phyloP scores from a whole-genome alignment of 2,113 vertebrate genomes.

The Acanthochromis polyacanthus region DNA sequence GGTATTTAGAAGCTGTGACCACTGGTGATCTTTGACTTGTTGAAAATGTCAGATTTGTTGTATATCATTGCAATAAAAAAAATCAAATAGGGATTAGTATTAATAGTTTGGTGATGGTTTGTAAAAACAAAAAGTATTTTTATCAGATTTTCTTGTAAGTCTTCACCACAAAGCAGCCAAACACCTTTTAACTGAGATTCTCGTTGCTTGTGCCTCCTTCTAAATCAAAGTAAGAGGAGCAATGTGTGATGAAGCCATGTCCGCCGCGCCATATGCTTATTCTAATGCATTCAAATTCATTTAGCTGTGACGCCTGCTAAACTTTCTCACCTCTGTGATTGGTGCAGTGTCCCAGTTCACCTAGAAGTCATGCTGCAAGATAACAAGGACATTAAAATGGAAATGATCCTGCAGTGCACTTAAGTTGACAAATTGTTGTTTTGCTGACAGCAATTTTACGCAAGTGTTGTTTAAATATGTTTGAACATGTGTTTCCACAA shows the following conservation, averaged over 20 bases:
- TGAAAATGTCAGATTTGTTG: no score
- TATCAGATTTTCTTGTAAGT: no score
- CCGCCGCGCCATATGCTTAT: conserved; percentile 74
- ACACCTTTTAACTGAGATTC: background rate
- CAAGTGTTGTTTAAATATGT: conserved; percentile 5
- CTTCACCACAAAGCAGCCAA: background rate
- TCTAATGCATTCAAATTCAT: conserved; percentile 73
- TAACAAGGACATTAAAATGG: conserved; percentile 57
- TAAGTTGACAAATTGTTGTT: conserved; percentile 5
- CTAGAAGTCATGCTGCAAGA: conserved; percentile 65
- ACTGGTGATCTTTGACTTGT: no score
- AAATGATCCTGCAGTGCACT: conserved; percentile 19
- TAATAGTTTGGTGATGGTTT: no score
- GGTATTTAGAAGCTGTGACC: no score
- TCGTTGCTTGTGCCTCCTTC: conserved; percentile 7
- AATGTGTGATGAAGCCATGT: conserved; percentile 50
- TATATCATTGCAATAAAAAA: no score
- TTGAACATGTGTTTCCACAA: conserved; percentile 4
- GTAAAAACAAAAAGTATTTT: no score
- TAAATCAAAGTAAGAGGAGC: conserved; percentile 63
- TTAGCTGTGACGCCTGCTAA: conserved; percentile 66
- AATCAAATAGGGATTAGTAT: no score
- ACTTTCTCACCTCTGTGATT: conserved; percentile 62
- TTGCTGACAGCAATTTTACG: background rate
- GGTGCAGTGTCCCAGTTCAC: conserved; percentile 74